Conservation (phyloP, 2,888 invertebrate species). For the Cloeon dipterum region DNA sequence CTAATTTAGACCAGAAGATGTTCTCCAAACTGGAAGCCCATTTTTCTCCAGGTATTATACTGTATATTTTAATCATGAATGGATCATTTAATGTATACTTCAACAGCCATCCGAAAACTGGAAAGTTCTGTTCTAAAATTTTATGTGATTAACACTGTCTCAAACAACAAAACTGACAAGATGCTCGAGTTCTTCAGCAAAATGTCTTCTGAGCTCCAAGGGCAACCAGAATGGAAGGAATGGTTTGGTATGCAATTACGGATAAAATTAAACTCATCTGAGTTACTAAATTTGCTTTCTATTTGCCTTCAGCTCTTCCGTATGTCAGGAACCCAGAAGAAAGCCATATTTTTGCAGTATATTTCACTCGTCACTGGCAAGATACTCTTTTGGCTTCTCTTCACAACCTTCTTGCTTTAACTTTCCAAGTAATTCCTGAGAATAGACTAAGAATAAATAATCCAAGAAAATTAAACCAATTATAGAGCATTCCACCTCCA, state of each 20-base stretch:
- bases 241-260: conserved; percentile 68
- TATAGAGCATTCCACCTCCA: conserved; percentile 74
- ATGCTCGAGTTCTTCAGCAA: conserved; percentile 74
- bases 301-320: conserved; percentile 49
- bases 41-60: conserved; percentile 47
- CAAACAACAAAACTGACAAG: conserved; percentile 62
- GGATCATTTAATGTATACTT: conserved; percentile 8
- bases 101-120: conserved; percentile 53
- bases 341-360: conserved; percentile 61
- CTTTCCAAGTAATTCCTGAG: conserved; percentile 38
- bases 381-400: conserved; percentile 77
- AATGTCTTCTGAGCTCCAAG: conserved; percentile 67
- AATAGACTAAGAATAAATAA: too few species aligned
- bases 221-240: conserved; percentile 83
- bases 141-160: conserved; percentile 68
- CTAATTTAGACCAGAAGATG: conserved; percentile 64
- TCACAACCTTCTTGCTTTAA: conserved; percentile 79
- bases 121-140: conserved; percentile 71
- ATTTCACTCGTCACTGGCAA: conserved; percentile 87
- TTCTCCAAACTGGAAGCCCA: conserved; percentile 74
- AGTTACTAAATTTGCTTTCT: conserved; percentile 4
- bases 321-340: conserved; percentile 83
- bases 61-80: conserved; percentile 3
- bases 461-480: too few species aligned
- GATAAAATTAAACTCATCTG: neutral